phyloP scores from a whole-genome alignment of 2,888 invertebrate species.

The Anoncus sp. region DNA sequence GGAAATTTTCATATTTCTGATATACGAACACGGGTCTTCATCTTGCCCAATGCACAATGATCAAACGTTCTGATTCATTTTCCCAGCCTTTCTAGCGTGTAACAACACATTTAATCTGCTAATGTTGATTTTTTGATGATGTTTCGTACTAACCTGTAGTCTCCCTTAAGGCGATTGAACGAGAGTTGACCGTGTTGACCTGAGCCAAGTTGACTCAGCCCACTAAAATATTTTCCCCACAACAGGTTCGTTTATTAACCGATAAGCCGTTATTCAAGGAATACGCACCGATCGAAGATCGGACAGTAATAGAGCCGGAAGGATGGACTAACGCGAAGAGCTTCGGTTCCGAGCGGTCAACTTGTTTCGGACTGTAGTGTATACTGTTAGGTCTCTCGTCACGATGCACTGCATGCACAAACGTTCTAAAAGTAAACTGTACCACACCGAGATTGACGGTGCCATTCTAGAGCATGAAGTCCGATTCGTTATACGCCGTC shows the following conservation, averaged over 20 bases:
- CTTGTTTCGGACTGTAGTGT: no score
- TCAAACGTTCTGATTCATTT: slow-evolving; percentile 6
- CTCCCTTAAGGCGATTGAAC: no score
- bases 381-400: neutral
- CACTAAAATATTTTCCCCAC: no score
- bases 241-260: no score
- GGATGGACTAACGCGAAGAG: no score
- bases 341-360: neutral
- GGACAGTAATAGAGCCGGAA: no score
- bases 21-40: neutral
- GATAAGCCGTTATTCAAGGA: no score
- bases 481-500: slow-evolving; percentile 44
- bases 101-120: neutral
- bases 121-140: neutral
- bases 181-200: no score
- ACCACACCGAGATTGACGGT: slow-evolving; percentile 9
- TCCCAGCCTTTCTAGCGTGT: neutral
- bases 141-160: neutral
- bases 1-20: slow-evolving; percentile 6
- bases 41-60: neutral
- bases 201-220: no score
- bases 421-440: slow-evolving; percentile 29
- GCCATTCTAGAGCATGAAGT: slow-evolving; percentile 42
- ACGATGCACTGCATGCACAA: slow-evolving; percentile 11
- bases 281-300: no score